Evolutionary conservation across 2,113 vertebrate species (phyloP).

Genomic region (Echinops telfairi): DNA sequence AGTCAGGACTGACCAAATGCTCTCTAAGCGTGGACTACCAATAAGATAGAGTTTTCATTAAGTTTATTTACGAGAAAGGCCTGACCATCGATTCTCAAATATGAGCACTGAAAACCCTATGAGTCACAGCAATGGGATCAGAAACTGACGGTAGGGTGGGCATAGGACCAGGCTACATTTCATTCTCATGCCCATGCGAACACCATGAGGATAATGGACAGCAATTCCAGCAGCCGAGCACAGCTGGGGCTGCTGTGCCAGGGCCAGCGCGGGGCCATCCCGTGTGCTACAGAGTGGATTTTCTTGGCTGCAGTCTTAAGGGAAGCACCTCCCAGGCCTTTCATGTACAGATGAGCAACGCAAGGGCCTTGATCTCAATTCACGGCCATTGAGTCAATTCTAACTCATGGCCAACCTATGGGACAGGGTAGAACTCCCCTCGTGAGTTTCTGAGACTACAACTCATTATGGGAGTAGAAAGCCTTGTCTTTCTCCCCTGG

Average conservation of each 20-base stretch:
- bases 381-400: too few species aligned
- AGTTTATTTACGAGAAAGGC: too few species aligned
- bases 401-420: too few species aligned
- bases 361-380: background rate
- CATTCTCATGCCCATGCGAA: background rate
- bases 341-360: background rate
- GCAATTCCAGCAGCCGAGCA: background rate
- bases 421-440: too few species aligned
- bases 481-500: too few species aligned
- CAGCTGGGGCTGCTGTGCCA: background rate
- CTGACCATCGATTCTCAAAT: too few species aligned
- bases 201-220: background rate
- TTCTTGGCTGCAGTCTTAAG: background rate
- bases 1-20: background rate
- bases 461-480: too few species aligned
- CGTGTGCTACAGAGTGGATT: background rate
- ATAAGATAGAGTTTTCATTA: too few species aligned
- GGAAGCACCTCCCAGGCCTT: background rate
- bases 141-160: background rate
- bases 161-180: background rate
- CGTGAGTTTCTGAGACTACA: too few species aligned
- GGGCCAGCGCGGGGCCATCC: background rate
- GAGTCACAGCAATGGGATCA: background rate
- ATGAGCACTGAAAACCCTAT: background rate
- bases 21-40: too few species aligned